Conservation (phyloP, 1,140 invertebrate species). For the Mycetomoellerius zeteki region DNA sequence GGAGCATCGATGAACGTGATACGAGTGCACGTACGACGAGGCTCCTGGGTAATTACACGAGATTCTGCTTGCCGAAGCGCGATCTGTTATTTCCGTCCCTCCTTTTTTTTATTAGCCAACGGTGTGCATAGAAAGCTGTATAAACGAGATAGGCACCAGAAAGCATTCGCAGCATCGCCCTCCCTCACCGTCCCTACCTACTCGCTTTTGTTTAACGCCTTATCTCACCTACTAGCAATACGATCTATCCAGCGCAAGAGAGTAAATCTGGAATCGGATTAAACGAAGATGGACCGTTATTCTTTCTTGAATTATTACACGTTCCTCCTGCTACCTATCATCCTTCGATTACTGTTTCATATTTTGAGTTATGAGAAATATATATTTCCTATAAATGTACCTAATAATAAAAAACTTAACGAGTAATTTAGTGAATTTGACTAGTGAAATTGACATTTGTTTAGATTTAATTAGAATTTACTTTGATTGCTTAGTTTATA, state of each 20-base stretch:
- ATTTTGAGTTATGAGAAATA: neutral
- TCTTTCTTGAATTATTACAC: conserved; percentile 48
- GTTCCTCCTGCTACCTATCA: neutral
- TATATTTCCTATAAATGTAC: too few relatives aligned
- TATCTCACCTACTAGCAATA: conserved; percentile 51
- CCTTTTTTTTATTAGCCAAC: conserved; percentile 43
- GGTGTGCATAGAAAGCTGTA: conserved; percentile 47
- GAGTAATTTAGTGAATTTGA: neutral
- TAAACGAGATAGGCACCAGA: conserved; percentile 67
- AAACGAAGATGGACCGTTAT: conserved; percentile 44
- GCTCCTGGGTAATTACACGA: conserved; percentile 63
- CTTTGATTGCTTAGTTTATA: neutral
- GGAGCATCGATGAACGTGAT: conserved; percentile 53
- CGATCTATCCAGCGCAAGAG: conserved; percentile 43
- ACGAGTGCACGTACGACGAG: conserved; percentile 26
- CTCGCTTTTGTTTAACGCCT: conserved; percentile 48
- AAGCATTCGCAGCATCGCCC: conserved; percentile 23
- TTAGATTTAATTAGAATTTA: conserved; percentile 12
- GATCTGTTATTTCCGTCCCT: conserved; percentile 59
- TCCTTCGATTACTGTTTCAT: neutral
- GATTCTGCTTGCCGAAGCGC: conserved; percentile 62
- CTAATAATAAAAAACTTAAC: neutral
- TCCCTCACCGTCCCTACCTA: conserved; percentile 3
- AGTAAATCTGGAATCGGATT: conserved; percentile 20
- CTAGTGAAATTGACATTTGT: neutral